Evolutionary conservation across 1,140 invertebrate species (phyloP).

Genomic region (Trichonephila inaurata): DNA sequence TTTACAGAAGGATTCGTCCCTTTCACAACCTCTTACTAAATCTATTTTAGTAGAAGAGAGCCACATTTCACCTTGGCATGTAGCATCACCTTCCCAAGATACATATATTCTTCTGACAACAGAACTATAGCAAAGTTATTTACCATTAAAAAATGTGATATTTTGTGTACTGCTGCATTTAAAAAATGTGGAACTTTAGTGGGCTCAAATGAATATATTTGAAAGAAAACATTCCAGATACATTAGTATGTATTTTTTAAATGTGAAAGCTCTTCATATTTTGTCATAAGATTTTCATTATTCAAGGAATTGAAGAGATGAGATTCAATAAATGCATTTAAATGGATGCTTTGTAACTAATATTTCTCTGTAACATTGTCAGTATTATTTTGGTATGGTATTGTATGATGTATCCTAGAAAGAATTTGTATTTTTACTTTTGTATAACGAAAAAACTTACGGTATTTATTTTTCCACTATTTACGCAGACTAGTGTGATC

Average conservation of each 20-base stretch:
- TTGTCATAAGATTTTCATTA: background rate
- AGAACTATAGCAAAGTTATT: conserved; percentile 26
- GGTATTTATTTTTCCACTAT: conserved; percentile 25
- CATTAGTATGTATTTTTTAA: background rate
- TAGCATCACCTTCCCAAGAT: background rate
- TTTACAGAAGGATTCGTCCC: conserved; percentile 40
- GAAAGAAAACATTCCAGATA: background rate
- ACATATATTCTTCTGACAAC: conserved; percentile 63
- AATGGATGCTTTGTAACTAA: background rate
- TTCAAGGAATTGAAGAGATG: background rate
- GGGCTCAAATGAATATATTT: background rate
- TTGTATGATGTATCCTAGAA: background rate
- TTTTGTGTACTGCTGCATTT: background rate
- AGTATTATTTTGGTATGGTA: conserved; percentile 22
- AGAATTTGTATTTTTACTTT: background rate
- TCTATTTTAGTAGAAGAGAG: conserved; percentile 58
- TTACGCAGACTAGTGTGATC: background rate
- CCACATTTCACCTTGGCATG: conserved; percentile 67
- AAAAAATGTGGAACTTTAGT: background rate
- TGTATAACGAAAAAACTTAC: background rate
- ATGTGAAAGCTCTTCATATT: background rate
- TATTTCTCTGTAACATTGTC: background rate
- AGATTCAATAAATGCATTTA: background rate
- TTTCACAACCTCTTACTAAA: conserved; percentile 25
- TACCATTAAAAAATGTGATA: background rate